Evolutionary conservation across 1,140 invertebrate genomes (phyloP), one percentile per base, ranked within the genome.

Genomic region (Drosophila miranda): DNA sequence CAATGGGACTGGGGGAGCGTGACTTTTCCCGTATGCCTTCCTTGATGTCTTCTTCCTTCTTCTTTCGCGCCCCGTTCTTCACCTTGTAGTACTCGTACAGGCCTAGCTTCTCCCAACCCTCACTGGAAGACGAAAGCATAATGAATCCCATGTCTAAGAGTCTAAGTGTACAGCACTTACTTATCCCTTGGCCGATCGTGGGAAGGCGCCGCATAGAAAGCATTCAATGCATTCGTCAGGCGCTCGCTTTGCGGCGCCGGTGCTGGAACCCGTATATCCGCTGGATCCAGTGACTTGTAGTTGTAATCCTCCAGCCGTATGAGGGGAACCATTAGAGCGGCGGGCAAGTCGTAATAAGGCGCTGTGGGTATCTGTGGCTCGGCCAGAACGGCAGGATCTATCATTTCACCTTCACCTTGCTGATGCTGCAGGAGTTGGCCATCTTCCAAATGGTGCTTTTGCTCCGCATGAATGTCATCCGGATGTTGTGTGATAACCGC

Each of bases 11-110:
- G 0, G 95, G 95, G 6, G 95, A 96, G 61, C 93, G 93, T 0
- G 96, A 96, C 78, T 93, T 94, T 59, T 94, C 92, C 63, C 96
- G 92, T 14, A 93, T 78, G 28, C 96, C 96, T 21, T 92, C 92
- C 9, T 91, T 91, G 51, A 97, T 95, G 48, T 96, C 95, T 49
- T 98, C 95, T 86, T 98, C 97, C 91, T 98, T 98, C 75, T 95
- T 94, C 89, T 97, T 97, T 64, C 95, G 94, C 0, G 97, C 97
- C 48, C 94, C 93, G 92, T 97, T 97, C 92, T 99, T 99, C 0
- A 97, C 96, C 92, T 97, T 98, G 91, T 97, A 99, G 92, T 98
- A 99, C 92, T 99, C 98, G 91, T 99, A 99, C 19, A 99, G 92
- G 61, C 97, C 98, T 81, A 99, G 92, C 91, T 98, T 98, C 90